Conservation (phyloP, 2,888 invertebrate species). For the Limulus polyphemus region DNA sequence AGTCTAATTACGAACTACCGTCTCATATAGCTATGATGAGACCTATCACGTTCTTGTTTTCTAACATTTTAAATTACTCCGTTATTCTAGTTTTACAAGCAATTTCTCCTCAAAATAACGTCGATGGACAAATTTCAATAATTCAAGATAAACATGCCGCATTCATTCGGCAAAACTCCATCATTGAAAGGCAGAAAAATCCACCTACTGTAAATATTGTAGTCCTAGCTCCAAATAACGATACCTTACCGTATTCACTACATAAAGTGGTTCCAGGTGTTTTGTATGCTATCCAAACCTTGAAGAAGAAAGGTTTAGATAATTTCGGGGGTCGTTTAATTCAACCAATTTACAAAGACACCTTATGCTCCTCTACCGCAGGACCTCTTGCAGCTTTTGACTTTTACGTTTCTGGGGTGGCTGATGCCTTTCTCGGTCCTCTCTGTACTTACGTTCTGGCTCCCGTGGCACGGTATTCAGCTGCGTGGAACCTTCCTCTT, state of each 20-base stretch:
- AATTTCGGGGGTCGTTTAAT: constrained; percentile 47
- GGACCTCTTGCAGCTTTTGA: constrained; percentile 68
- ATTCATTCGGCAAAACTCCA: no score
- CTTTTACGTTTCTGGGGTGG: constrained; percentile 51
- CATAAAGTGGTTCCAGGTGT: constrained; percentile 34
- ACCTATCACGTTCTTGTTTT: no score
- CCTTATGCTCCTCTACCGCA: constrained; percentile 59
- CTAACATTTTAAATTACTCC: no score
- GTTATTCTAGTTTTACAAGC: no score
- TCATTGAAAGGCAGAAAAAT: neutral
- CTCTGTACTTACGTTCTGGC: constrained; percentile 77
- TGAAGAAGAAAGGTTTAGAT: constrained; percentile 21
- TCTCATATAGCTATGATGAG: no score
- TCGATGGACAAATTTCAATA: no score
- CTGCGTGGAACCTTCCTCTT: constrained; percentile 66
- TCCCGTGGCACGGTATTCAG: constrained; percentile 66
- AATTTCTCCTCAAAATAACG: no score
- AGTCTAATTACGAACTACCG: no score
- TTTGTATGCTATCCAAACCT: constrained; percentile 30
- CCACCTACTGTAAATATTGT: constrained; percentile 37
- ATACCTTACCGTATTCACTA: constrained; percentile 49
- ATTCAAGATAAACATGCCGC: no score
- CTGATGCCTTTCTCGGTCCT: constrained; percentile 73
- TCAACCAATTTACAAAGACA: constrained; percentile 54
- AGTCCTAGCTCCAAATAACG: constrained; percentile 50